These are phyloP conservation scores for Ctenochaetus hawaiiensis DNA, from an alignment of 2,797 vertebrate genomes.

Conservation along the genomic window DNA sequence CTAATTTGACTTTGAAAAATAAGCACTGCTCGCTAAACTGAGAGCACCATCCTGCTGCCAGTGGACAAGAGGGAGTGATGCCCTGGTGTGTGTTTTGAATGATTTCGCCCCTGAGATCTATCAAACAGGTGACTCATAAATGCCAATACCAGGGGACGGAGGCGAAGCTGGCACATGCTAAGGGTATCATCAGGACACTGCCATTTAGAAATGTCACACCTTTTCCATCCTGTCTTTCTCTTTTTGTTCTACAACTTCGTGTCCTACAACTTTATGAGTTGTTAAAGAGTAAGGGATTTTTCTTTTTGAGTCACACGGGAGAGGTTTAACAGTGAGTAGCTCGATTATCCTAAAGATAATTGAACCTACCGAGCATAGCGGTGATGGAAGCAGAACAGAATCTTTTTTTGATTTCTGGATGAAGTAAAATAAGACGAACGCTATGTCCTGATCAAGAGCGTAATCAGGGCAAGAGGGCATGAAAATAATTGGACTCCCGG, in stretches of 20 bases:
- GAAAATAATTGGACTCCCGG: conserved; percentile 78
- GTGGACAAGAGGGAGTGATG: conserved; percentile 63
- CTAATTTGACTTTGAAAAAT: conserved; percentile 77
- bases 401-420: conserved; percentile 45
- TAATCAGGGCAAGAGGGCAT: conserved; percentile 71
- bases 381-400: conserved; percentile 41
- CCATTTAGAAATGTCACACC: conserved; percentile 86
- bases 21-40: conserved; percentile 53
- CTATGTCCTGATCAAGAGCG: conserved; percentile 58
- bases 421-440: conserved; percentile 58
- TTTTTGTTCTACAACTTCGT: conserved; percentile 55
- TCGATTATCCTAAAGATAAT: conserved; percentile 68
- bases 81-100: conserved; percentile 72
- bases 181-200: conserved; percentile 74
- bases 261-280: conserved; percentile 67
- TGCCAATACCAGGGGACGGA: conserved; percentile 77
- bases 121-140: conserved; percentile 82
- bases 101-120: conserved; percentile 74
- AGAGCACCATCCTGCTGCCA: conserved; percentile 63
- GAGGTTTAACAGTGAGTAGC: conserved; percentile 58
- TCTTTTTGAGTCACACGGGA: conserved; percentile 45
- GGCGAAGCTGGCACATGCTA: conserved; percentile 75
- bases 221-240: conserved; percentile 52
- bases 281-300: conserved; percentile 49
- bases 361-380: conserved; percentile 59